phyloP scores from a whole-genome alignment of 92 coral and sea anemone genomes.

The Heteractis magnifica region DNA sequence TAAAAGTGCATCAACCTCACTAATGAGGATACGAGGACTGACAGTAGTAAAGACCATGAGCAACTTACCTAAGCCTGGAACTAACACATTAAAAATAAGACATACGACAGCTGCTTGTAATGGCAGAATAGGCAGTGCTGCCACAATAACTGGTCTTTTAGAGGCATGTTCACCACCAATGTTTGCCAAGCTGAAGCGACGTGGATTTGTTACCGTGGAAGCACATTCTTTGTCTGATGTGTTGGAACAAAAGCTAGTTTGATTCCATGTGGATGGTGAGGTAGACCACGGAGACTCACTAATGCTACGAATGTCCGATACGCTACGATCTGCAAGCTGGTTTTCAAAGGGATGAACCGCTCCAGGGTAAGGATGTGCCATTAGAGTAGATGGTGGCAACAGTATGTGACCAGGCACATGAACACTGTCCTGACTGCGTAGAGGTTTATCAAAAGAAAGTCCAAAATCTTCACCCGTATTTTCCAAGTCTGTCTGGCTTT shows the following conservation, averaged over 20 bases:
- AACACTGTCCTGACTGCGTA: conserved; percentile 52
- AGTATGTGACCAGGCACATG: conserved; percentile 76
- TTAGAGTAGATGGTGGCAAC: conserved; percentile 54
- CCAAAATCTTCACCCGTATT: no score
- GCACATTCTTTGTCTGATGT: background rate
- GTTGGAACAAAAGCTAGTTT: background rate
- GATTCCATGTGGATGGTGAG: background rate
- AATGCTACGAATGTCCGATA: conserved; percentile 34
- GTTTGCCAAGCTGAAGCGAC: conserved; percentile 33
- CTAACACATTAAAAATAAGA: conserved; percentile 45
- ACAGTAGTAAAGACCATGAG: no score
- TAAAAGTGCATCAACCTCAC: no score
- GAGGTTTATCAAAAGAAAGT: conserved; percentile 24
- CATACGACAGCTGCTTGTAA: conserved; percentile 56
- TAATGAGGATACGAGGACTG: no score
- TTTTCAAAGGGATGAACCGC: conserved; percentile 60
- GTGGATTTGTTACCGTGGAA: background rate
- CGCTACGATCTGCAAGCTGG: conserved; percentile 39
- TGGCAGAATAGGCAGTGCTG: conserved; percentile 56
- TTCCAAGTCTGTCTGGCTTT: no score
- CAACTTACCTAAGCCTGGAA: conserved; percentile 65
- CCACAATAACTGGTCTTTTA: conserved; percentile 23
- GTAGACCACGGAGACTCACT: background rate
- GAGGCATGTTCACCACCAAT: conserved; percentile 33
- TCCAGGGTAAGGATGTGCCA: conserved; percentile 62